These are phyloP conservation scores for Darevskia mixta DNA, from an alignment of 2,797 vertebrate species.

Conservation along the genomic window DNA sequence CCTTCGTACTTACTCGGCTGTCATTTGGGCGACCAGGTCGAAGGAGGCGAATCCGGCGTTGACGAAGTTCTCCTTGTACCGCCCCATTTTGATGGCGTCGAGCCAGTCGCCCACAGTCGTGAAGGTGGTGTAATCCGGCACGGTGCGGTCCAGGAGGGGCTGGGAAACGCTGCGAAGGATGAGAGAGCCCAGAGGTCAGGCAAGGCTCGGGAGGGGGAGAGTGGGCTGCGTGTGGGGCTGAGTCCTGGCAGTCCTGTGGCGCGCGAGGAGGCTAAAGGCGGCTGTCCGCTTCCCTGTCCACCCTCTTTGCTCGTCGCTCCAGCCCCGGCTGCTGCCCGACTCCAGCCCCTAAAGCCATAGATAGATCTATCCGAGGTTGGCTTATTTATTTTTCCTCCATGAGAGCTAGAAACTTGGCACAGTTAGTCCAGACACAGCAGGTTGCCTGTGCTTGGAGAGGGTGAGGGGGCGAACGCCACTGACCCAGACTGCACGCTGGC, in stretches of 20 bases:
- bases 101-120: slow-evolving; percentile 99
- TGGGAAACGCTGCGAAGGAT: slow-evolving; percentile 89
- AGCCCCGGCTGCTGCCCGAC: not conserved
- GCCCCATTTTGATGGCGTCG: slow-evolving; percentile 99
- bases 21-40: slow-evolving; percentile 98
- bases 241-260: not conserved
- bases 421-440: slow-evolving; percentile 29
- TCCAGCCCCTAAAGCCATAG: slow-evolving; percentile 16
- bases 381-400: not conserved
- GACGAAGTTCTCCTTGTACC: slow-evolving; percentile 97
- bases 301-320: not conserved
- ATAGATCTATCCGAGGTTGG: not conserved
- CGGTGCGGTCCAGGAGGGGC: slow-evolving; percentile 95
- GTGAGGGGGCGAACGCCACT: slow-evolving; percentile 68
- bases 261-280: not conserved
- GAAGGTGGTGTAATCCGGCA: slow-evolving; percentile 98
- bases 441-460: not conserved
- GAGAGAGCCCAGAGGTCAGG: slow-evolving; percentile 70
- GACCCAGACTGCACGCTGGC: slow-evolving; percentile 95
- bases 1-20: slow-evolving; percentile 83
- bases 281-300: slow-evolving; percentile 29
- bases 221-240: not conserved
- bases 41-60: slow-evolving; percentile 98
- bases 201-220: slow-evolving; percentile 48
- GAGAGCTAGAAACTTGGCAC: slow-evolving; percentile 19